Evolutionary conservation across 2,113 vertebrate genomes (phyloP).

Genomic region (Promerops cafer): DNA sequence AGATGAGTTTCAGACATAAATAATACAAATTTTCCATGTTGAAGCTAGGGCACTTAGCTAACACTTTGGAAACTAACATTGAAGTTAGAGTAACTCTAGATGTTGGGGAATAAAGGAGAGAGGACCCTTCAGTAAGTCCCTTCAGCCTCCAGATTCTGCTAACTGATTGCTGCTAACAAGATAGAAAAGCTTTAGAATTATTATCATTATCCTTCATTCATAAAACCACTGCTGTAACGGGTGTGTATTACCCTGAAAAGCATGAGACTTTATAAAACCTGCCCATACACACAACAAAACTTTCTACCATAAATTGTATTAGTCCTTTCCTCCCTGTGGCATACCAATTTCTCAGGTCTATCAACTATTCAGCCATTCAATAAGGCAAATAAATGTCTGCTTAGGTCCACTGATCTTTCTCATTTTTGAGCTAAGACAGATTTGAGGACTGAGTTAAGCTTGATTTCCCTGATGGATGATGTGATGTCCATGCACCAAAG

Average conservation of each 20-base stretch:
- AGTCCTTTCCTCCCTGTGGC: neutral
- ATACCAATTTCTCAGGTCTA: constrained; percentile 19
- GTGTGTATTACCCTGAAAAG: neutral
- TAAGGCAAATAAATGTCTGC: constrained; percentile 17
- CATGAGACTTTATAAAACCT: neutral
- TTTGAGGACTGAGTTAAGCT: neutral
- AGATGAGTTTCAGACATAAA: neutral
- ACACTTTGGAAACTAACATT: neutral
- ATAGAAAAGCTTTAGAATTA: neutral
- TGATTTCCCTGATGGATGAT: constrained; percentile 25
- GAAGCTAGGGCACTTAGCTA: neutral
- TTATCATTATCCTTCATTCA: neutral
- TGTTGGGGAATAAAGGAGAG: neutral
- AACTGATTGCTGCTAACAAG: neutral
- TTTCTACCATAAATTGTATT: neutral
- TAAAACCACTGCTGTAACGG: neutral
- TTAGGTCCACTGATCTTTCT: neutral
- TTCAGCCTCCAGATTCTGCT: neutral
- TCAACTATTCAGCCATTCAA: neutral
- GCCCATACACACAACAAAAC: neutral
- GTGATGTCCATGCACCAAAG: neutral
- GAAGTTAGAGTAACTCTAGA: neutral
- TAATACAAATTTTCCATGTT: neutral
- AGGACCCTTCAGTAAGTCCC: neutral
- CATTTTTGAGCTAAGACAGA: neutral